Conservation (phyloP, 2,113 vertebrate genomes). For the rat (Rattus norvegicus) region GRCr8 NC_086037.1:37859501-37860000, state of each 20-base stretch:
- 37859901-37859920: background rate
- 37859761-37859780: background rate
- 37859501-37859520: background rate
- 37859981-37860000: background rate
- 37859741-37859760: background rate
- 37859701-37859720: background rate
- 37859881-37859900: background rate
- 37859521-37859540: background rate
- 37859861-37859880: background rate
- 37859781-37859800: background rate
- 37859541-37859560: background rate
- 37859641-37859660: background rate
- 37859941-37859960: background rate
- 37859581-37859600: no score
- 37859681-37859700: background rate
- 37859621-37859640: background rate
- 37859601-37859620: accelerated
- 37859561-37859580: no score
- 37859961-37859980: no score
- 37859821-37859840: background rate
- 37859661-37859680: no score
- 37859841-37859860: background rate
- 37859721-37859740: background rate
- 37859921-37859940: background rate
- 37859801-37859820: background rate